A percentile compares a stretch with the other conserved stretches of the same genome.
Evolutionary conservation across 2,888 invertebrate genomes (phyloP).

Genomic region (Cephus pygmeus): DNA sequence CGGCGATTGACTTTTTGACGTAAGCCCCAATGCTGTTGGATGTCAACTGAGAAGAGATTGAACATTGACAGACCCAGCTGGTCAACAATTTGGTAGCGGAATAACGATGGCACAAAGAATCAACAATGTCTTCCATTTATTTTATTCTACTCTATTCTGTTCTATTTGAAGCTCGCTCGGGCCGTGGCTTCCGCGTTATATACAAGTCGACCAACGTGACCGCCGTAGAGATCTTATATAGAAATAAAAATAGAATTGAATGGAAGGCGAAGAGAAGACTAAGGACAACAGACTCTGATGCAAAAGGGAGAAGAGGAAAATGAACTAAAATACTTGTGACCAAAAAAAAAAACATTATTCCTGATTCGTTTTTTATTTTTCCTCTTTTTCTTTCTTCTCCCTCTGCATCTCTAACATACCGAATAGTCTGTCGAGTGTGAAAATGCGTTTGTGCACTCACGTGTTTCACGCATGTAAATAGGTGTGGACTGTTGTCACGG

Average conservation of each 20-base stretch:
- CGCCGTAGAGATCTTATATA: background rate
- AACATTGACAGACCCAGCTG: background rate
- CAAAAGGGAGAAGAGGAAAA: background rate
- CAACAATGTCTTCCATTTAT: background rate
- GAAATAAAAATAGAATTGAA: constrained; percentile 10
- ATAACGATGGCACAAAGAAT: background rate
- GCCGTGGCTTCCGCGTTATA: constrained; percentile 9
- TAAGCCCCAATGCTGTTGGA: background rate
- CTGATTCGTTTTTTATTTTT: background rate
- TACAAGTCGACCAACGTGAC: background rate
- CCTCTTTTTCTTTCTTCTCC: background rate
- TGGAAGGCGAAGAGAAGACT: background rate
- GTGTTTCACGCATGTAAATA: background rate
- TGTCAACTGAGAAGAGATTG: background rate
- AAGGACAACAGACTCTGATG: background rate
- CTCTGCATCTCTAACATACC: background rate
- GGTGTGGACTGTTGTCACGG: background rate
- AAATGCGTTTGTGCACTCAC: background rate
- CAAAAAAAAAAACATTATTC: background rate
- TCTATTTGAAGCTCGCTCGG: background rate
- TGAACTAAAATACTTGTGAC: background rate
- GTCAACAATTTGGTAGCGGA: constrained; percentile 4
- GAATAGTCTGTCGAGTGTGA: background rate
- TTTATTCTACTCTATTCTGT: background rate
- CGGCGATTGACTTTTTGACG: background rate